A percentile compares a stretch with the other conserved stretches of the same genome.
Evolutionary conservation across 2,797 vertebrate genomes (phyloP).

Genomic region (Anabas testudineus): DNA sequence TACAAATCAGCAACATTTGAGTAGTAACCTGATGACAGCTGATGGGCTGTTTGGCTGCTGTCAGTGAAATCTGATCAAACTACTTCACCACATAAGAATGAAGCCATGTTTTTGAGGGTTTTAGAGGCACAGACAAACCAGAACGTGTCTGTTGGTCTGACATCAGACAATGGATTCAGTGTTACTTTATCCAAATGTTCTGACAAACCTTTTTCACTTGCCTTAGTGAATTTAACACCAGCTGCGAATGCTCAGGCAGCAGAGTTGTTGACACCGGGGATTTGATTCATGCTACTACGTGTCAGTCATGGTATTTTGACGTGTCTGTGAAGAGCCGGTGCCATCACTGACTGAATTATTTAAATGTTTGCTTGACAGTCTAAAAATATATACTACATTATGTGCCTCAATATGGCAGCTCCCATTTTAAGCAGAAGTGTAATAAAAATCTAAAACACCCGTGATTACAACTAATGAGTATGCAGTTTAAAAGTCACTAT

Average conservation of each 20-base stretch:
- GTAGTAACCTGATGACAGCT: background rate
- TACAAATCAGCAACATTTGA: background rate
- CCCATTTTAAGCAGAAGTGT: background rate
- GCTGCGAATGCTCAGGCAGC: conserved; percentile 3
- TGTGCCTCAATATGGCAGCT: background rate
- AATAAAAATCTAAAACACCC: too few relatives aligned
- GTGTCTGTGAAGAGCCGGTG: conserved; percentile 26
- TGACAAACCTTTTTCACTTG: conserved; percentile 13
- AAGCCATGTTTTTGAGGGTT: background rate
- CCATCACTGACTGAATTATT: conserved; percentile 9
- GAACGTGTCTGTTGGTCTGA: background rate
- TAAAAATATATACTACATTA: background rate
- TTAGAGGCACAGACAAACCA: background rate
- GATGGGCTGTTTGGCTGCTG: background rate
- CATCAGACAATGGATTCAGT: conserved; percentile 11
- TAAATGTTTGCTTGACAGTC: background rate
- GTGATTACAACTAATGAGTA: too few relatives aligned
- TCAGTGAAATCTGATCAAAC: background rate
- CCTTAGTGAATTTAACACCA: conserved; percentile 3
- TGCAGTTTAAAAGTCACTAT: too few relatives aligned
- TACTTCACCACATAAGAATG: background rate
- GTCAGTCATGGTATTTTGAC: conserved; percentile 38
- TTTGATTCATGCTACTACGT: conserved; percentile 28
- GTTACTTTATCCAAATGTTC: conserved; percentile 13
- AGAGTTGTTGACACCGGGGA: conserved; percentile 30